phyloP scores from a whole-genome alignment of 2,888 invertebrate species.

The Liodrosophila aerea region DNA sequence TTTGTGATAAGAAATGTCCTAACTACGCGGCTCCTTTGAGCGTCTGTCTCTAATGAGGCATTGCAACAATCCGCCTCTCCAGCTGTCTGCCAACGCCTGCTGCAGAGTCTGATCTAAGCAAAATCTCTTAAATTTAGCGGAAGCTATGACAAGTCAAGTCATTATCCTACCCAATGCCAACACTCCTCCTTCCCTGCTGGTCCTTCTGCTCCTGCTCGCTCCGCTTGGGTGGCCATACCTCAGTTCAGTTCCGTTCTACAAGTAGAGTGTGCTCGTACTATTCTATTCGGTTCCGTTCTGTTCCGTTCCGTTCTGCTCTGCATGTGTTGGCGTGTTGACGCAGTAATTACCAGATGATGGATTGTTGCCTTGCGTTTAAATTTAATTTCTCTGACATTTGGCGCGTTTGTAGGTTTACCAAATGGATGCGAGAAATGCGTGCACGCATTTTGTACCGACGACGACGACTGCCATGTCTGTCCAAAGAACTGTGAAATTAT shows the following conservation, averaged over 20 bases:
- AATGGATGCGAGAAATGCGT: slow-evolving; percentile 74
- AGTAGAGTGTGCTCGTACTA: neutral
- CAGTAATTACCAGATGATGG: slow-evolving; percentile 77
- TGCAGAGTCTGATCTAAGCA: slow-evolving; percentile 2
- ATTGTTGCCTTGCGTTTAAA: slow-evolving; percentile 77
- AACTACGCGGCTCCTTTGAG: neutral
- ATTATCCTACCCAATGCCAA: slow-evolving; percentile 52
- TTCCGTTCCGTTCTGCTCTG: slow-evolving; percentile 25
- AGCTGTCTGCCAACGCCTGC: slow-evolving; percentile 31
- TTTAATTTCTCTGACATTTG: slow-evolving; percentile 77
- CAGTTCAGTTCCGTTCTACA: slow-evolving; percentile 9
- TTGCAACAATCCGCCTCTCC: slow-evolving; percentile 34
- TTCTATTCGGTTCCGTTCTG: slow-evolving; percentile 7
- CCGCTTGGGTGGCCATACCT: slow-evolving; percentile 41
- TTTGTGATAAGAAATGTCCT: slow-evolving; percentile 17
- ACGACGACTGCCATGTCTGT: slow-evolving; percentile 19
- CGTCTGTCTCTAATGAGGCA: slow-evolving; percentile 41
- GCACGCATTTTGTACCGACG: slow-evolving; percentile 56
- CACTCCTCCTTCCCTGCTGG: neutral
- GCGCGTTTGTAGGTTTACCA: slow-evolving; percentile 68
- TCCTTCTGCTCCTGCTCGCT: slow-evolving; percentile 15
- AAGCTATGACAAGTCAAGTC: slow-evolving; percentile 75
- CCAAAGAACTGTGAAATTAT: slow-evolving; percentile 74
- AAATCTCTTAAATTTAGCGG: slow-evolving; percentile 69
- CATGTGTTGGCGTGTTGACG: slow-evolving; percentile 72